Conservation (phyloP, 2,113 vertebrate species). For the Empidonax alnorum region DNA sequence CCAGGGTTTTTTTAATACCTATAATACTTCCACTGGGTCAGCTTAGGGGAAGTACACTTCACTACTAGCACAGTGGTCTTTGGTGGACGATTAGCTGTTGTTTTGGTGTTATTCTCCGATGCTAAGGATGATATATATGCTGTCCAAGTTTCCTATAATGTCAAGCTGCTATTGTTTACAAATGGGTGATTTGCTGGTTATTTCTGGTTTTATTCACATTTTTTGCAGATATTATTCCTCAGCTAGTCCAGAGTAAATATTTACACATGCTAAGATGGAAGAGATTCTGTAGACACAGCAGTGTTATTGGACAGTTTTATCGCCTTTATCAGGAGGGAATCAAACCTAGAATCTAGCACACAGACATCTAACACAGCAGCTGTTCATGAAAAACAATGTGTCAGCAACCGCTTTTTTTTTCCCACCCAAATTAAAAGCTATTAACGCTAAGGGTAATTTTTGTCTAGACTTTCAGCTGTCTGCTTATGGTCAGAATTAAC, state of each 20-base stretch:
- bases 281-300: slow-evolving; percentile 59
- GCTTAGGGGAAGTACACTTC: background rate
- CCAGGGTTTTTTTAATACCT: background rate
- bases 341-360: background rate
- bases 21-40: background rate
- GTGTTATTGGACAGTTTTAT: slow-evolving; percentile 72
- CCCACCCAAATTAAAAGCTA: background rate
- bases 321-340: slow-evolving; percentile 76
- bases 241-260: slow-evolving; percentile 69
- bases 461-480: background rate
- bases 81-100: background rate
- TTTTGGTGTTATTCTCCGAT: background rate
- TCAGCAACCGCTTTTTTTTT: background rate
- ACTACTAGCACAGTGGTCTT: background rate
- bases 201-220: slow-evolving; percentile 50
- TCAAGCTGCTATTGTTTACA: background rate
- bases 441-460: background rate
- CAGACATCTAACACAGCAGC: background rate
- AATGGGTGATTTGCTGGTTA: background rate
- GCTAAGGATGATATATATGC: background rate
- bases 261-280: slow-evolving; percentile 81
- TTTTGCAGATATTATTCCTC: slow-evolving; percentile 67
- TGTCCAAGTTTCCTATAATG: background rate
- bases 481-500: background rate
- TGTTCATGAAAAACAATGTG: background rate